A percentile compares a stretch with the other conserved stretches of the same genome.
These are phyloP conservation scores for Garra rufa DNA, from an alignment of 2,113 vertebrate species.

Conservation along the genomic window DNA sequence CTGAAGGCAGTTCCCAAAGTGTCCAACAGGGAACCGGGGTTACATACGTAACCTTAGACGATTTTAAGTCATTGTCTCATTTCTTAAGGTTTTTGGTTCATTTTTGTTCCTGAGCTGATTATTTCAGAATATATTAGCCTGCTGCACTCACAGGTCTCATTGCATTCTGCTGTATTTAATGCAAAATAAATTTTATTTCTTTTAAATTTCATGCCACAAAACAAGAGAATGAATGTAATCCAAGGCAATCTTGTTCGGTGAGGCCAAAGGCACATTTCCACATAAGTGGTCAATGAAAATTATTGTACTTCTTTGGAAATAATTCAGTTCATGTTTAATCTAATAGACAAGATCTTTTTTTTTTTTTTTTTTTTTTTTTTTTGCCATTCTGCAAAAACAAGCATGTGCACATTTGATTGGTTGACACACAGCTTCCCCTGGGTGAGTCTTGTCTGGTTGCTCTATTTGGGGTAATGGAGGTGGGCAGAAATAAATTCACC, in stretches of 20 bases:
- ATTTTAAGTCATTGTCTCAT: not conserved
- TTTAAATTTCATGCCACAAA: not conserved
- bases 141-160: not conserved
- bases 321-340: not conserved
- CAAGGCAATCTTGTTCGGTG: not conserved
- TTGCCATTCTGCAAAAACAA: too few species aligned
- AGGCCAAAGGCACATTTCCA: not conserved
- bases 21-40: too few species aligned
- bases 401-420: slow-evolving; percentile 25
- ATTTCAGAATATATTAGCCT: not conserved
- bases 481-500: slow-evolving; percentile 66
- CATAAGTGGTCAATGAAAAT: not conserved
- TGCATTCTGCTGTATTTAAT: not conserved
- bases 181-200: not conserved
- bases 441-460: slow-evolving; percentile 51
- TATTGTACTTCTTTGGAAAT: not conserved
- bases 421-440: slow-evolving; percentile 39
- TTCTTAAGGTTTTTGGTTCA: not conserved
- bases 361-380: not conserved
- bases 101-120: not conserved
- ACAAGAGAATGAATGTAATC: not conserved
- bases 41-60: too few species aligned
- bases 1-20: too few species aligned
- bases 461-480: slow-evolving; percentile 67
- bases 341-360: slow-evolving; percentile 15